Evolutionary conservation across 1,140 invertebrate species (phyloP), one percentile per base, ranked within the genome.

Genomic region (Drosophila sproati): DNA sequence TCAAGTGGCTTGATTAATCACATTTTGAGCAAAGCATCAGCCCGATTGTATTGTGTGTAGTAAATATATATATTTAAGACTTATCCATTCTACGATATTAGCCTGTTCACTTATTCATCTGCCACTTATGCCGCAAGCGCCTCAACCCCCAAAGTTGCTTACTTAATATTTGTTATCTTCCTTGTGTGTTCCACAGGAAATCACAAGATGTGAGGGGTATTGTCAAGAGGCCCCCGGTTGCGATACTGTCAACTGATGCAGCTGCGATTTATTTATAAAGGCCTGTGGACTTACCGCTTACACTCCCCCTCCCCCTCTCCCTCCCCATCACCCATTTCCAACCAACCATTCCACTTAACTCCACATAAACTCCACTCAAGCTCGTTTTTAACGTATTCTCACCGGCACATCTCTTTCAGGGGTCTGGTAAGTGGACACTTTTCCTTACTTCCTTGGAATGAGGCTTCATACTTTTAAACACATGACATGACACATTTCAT

Each of bases 211-310:
- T 77, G 70, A 72, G 70, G 73, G 73, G 56, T 66, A 88, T 88
- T 78, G 83, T 80, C 66, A 59, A 52, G 59, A 64, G 85, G 57
- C 82, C 54, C 52, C 67, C 43, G 67, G 60, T 67, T 47, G 75
- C 56, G 70, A 50, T 31, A 39, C 32, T 69, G 54, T 63, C 80
- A 87, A 83, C 73, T 80, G 83, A 77, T 89, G 77, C 73, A 80
- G 73, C 80, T 80, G 80, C 80, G 80, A 88, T 88, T 80, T 89
- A 79, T 82, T 88, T 87, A 87, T 87, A 88, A 88, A 83, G 76
- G 55, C 79, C 61, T 63, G 55, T 54, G 67, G 55, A 72, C 59
- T 5, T 41, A 45, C 57, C 41, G 43, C 32, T 37, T 29, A 20
- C 20, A 20, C 20, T 35, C 6, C 12, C 8, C 10, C 7, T 28